A percentile compares a stretch with the other conserved stretches of the same genome.
These are phyloP conservation scores for Bucorvus abyssinicus DNA, from an alignment of 2,797 vertebrate genomes.

Conservation along the genomic window DNA sequence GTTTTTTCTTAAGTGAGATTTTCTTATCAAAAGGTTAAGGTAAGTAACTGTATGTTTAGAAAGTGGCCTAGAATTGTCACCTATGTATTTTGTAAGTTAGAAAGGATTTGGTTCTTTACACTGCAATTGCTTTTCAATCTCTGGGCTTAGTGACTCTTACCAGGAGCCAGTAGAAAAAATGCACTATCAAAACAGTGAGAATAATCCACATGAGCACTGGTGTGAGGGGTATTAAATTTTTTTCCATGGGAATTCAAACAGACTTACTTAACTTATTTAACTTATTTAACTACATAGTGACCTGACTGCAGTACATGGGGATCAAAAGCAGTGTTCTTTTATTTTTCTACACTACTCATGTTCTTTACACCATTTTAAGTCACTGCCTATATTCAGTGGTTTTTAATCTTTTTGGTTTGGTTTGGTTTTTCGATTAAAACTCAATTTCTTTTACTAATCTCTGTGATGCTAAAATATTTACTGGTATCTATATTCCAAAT, in stretches of 20 bases:
- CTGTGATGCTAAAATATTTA: neutral
- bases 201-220: neutral
- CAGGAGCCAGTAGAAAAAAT: neutral
- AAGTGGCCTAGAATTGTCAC: neutral
- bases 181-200: neutral
- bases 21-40: neutral
- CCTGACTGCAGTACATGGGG: neutral
- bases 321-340: neutral
- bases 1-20: neutral
- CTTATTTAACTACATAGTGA: neutral
- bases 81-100: accelerated
- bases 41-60: neutral
- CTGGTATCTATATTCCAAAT: accelerated
- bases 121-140: neutral
- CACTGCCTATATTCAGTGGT: accelerated
- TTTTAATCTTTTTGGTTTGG: accelerated
- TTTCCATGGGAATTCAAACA: neutral
- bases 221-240: accelerated
- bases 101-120: neutral
- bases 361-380: neutral
- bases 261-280: too few species aligned
- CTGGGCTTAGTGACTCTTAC: neutral
- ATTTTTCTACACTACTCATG: neutral
- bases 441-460: neutral
- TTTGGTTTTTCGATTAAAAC: neutral